Conservation (phyloP, 2,797 vertebrate species). For the Hydrolagus colliei region DNA sequence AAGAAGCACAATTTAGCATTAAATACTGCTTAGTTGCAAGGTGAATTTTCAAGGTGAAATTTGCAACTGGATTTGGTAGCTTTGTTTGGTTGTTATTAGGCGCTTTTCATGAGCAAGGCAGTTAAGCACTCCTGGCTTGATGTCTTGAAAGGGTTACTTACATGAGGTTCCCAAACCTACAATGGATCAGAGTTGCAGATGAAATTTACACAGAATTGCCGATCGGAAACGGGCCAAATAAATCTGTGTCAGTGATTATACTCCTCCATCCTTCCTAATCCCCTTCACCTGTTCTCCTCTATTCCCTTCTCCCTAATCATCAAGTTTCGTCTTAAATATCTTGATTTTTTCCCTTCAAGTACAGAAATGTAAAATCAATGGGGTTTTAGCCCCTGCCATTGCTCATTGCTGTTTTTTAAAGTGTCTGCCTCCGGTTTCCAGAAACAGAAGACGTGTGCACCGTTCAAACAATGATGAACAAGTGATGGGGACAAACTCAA, state of each 20-base stretch:
- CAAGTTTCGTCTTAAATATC: no score
- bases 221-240: no score
- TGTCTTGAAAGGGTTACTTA: no score
- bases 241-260: no score
- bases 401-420: neutral
- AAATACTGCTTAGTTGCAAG: neutral
- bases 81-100: neutral
- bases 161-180: neutral
- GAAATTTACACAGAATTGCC: neutral
- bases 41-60: neutral
- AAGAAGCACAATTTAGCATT: neutral
- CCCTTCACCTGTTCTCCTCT: no score
- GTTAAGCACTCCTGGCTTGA: neutral
- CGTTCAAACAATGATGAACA: neutral
- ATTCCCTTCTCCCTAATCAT: no score
- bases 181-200: neutral
- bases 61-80: neutral
- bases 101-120: neutral
- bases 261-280: no score
- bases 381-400: neutral
- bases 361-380: slow-evolving; percentile 5
- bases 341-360: no score
- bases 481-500: neutral
- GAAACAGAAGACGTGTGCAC: neutral
- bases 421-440: neutral